phyloP scores from a whole-genome alignment of 2,113 vertebrate species.

The Irena cyanogastra region DNA sequence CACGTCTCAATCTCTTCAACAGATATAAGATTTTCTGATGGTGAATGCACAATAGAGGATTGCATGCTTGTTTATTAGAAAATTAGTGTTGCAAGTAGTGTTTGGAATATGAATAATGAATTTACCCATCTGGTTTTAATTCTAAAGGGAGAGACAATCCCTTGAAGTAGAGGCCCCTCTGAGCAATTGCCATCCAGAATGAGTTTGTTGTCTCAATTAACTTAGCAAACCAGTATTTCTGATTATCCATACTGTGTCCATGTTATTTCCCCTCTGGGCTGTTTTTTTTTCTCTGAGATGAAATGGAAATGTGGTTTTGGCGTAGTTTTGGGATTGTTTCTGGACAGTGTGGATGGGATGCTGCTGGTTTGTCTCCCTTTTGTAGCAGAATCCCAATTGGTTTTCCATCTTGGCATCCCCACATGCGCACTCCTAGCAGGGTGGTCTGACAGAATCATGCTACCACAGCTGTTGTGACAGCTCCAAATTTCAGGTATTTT shows the following conservation, averaged over 20 bases:
- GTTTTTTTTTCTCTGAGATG: not conserved
- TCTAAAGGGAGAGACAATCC: not conserved
- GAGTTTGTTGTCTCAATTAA: not conserved
- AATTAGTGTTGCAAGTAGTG: not conserved
- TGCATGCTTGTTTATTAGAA: not conserved
- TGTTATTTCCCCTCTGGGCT: not conserved
- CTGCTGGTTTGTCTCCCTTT: not conserved
- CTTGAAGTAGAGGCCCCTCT: not conserved
- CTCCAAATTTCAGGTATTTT: not conserved
- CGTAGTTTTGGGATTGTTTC: not conserved
- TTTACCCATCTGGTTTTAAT: not conserved
- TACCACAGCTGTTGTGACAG: not conserved
- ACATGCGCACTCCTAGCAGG: accelerated
- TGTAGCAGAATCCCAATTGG: accelerated
- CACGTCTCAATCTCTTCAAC: not conserved
- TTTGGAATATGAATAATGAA: not conserved
- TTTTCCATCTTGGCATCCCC: not conserved
- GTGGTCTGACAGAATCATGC: accelerated
- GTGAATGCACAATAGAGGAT: not conserved
- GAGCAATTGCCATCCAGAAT: not conserved
- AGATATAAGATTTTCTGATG: not conserved
- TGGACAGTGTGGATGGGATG: not conserved
- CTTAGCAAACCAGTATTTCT: not conserved
- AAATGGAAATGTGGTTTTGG: not conserved
- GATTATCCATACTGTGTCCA: not conserved